Conservation (phyloP, 2,797 vertebrate species). For the Hipposideros larvatus region DNA sequence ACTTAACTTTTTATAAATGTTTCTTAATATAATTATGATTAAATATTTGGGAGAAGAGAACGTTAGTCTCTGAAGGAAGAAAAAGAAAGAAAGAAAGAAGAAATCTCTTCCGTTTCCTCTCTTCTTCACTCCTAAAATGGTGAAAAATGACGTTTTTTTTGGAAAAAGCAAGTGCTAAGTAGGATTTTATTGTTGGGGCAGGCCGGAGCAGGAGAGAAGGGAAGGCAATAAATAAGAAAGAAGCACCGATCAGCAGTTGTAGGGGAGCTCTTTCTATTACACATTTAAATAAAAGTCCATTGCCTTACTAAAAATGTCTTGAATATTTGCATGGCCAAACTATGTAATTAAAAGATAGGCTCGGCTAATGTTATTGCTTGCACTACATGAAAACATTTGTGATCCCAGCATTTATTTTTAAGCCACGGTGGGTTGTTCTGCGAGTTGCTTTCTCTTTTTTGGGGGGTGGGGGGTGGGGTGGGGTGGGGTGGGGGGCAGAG, state of each 20-base stretch:
- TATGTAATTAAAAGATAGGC: conserved; percentile 61
- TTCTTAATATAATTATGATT: conserved; percentile 93
- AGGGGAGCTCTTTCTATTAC: conserved; percentile 24
- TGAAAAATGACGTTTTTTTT: conserved; percentile 80
- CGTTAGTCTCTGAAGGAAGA: conserved; percentile 82
- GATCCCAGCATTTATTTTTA: not conserved
- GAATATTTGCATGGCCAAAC: conserved; percentile 23
- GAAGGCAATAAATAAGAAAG: conserved; percentile 72
- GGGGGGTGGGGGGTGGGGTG: rapidly evolving
- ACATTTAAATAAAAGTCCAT: conserved; percentile 54
- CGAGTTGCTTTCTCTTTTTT: not conserved
- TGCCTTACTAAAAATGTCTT: not conserved
- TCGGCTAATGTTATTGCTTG: not conserved
- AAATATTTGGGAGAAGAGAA: conserved; percentile 88
- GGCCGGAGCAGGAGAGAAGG: conserved; percentile 58
- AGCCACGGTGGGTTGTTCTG: not conserved
- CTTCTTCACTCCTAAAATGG: conserved; percentile 55
- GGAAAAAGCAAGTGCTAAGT: conserved; percentile 82
- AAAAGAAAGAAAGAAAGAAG: conserved; percentile 49
- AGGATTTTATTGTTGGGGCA: conserved; percentile 84
- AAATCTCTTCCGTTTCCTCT: conserved; percentile 56
- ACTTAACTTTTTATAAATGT: conserved; percentile 91
- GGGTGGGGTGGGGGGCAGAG: too few relatives aligned
- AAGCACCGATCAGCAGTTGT: conserved; percentile 61
- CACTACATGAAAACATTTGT: not conserved